phyloP scores from a whole-genome alignment of 2,797 vertebrate genomes.

The Esox masquinongy region DNA sequence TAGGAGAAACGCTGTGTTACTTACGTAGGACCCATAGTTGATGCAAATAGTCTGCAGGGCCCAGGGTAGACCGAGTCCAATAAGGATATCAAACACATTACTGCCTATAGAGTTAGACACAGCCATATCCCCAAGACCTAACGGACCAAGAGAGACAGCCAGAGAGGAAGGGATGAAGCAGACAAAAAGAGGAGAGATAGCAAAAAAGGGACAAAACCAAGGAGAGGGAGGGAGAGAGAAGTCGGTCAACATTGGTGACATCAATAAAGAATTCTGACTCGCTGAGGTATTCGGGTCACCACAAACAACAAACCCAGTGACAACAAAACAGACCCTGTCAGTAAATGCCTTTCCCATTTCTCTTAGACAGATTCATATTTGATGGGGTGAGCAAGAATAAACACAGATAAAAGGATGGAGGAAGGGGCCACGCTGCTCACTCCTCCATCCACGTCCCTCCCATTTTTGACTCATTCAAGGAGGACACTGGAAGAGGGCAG shows the following conservation, averaged over 20 bases:
- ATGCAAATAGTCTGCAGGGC: constrained; percentile 89
- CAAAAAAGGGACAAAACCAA: constrained; percentile 5
- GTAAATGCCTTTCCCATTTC: constrained; percentile 11
- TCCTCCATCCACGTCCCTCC: background rate
- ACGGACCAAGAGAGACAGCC: constrained; percentile 9
- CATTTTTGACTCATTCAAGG: background rate
- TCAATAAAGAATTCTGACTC: background rate
- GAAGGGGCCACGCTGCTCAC: constrained; percentile 20
- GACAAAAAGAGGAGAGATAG: background rate
- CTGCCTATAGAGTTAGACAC: constrained; percentile 97
- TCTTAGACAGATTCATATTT: constrained; percentile 51
- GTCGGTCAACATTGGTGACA: background rate
- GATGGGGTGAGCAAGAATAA: constrained; percentile 56
- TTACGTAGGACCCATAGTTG: constrained; percentile 91
- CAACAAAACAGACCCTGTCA: constrained; percentile 16
- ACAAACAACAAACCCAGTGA: constrained; percentile 27
- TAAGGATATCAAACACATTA: constrained; percentile 96
- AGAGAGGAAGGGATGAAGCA: constrained; percentile 6
- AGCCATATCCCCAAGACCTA: constrained; percentile 97
- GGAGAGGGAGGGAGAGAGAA: constrained; percentile 3
- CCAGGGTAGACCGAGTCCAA: constrained; percentile 94
- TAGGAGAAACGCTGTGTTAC: constrained; percentile 36
- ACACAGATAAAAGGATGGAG: constrained; percentile 54
- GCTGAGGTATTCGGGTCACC: background rate
- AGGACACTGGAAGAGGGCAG: background rate